Percentiles rank a stretch among this genome's conserved stretches.
Conservation (phyloP, 64 coral and sea anemone genomes). For the Dendronephthya gigantea region DNA sequence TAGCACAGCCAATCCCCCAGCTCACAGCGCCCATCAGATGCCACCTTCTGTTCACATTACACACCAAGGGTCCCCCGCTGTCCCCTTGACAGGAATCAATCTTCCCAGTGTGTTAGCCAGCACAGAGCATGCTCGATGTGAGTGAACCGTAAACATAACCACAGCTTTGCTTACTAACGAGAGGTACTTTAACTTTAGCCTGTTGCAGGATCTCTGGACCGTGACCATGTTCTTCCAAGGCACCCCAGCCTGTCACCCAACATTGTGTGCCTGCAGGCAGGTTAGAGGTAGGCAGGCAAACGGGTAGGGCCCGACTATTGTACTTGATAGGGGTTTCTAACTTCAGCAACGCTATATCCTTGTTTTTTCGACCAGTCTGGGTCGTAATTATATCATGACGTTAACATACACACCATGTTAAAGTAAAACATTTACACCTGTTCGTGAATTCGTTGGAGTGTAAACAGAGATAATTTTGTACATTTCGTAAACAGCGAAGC, state of each 20-base stretch:
- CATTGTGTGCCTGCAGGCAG: background rate
- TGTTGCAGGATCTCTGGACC: background rate
- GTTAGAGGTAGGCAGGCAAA: background rate
- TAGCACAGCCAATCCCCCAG: background rate
- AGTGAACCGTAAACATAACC: background rate
- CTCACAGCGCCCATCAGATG: background rate
- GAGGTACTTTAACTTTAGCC: background rate
- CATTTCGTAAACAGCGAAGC: too few species aligned
- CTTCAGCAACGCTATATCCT: too few species aligned
- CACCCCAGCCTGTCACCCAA: background rate
- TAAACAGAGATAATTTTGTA: too few species aligned
- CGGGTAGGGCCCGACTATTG: background rate
- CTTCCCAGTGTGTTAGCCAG: background rate
- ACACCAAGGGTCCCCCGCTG: too few species aligned
- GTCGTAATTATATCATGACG: too few species aligned
- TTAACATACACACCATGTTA: too few species aligned
- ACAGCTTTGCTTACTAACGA: background rate
- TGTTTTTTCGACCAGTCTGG: too few species aligned
- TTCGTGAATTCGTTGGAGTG: too few species aligned
- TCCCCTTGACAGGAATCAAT: too few species aligned
- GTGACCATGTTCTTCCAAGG: background rate
- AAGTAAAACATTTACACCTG: too few species aligned
- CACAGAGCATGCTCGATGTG: background rate
- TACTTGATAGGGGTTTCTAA: too few species aligned
- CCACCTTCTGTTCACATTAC: background rate